These are phyloP conservation scores for Melanotaenia duboulayi DNA, from an alignment of 2,113 vertebrate genomes.

Conservation along the genomic window DNA sequence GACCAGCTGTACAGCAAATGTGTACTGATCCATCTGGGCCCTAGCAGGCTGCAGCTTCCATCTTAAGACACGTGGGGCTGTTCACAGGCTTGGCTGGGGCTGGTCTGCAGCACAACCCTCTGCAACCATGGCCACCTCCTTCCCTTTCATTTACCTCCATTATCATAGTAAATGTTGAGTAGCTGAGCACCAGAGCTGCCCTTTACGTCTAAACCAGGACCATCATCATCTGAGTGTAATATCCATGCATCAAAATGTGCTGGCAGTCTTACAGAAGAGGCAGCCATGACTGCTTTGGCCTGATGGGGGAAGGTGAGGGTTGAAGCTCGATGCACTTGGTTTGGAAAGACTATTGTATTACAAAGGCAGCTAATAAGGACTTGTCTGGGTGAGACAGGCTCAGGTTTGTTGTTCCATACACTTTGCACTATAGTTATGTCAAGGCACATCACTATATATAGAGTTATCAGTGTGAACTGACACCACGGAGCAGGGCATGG, in stretches of 20 bases:
- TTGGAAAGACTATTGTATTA: conserved; percentile 87
- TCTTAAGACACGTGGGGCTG: conserved; percentile 90
- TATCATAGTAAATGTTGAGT: conserved; percentile 79
- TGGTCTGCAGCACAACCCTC: conserved; percentile 85
- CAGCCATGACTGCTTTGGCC: conserved; percentile 83
- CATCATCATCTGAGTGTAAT: conserved; percentile 85
- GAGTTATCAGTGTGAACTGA: conserved; percentile 98
- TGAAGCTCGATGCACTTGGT: conserved; percentile 62
- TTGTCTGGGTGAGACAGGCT: conserved; percentile 80
- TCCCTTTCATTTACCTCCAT: conserved; percentile 70
- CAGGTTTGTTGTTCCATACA: conserved; percentile 90
- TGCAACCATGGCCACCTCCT: conserved; percentile 74
- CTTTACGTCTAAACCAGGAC: conserved; percentile 70
- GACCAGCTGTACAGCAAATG: conserved; percentile 97
- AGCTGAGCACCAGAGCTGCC: conserved; percentile 78
- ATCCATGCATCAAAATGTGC: conserved; percentile 92
- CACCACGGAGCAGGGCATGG: conserved; percentile 87
- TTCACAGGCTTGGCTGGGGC: conserved; percentile 87
- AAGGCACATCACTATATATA: conserved; percentile 94
- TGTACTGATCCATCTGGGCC: conserved; percentile 92
- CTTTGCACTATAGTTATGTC: conserved; percentile 90
- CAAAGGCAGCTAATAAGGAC: conserved; percentile 87
- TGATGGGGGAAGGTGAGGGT: conserved; percentile 65
- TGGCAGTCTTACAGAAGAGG: conserved; percentile 90
- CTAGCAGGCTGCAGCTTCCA: conserved; percentile 90